Base-by-base conservation (phyloP, 1,140 invertebrate species). In the Drosophila ficusphila region DNA sequence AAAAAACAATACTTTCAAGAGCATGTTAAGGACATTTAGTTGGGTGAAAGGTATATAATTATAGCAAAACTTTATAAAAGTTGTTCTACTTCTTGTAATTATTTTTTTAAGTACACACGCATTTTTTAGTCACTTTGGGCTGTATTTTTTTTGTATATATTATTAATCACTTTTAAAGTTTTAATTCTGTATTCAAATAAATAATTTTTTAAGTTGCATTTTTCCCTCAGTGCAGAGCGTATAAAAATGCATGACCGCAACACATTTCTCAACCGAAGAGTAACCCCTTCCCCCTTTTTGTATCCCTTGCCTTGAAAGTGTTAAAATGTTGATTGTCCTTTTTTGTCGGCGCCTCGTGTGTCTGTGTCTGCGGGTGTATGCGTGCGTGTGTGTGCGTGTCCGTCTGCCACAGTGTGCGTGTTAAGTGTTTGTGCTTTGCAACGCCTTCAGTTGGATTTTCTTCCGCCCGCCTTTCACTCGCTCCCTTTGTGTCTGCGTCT, bases 281-380 rank as follows among this genome's bases (percentile, higher is more conserved):
- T n/a, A n/a, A 19, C 4, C 18, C 18, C 11, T 12, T 5, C 4
- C 39, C 14, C 29, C 41, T 19, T n/a, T 2, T 65, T 77, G 68
- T 67, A 69, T 57, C 58, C 68, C 58, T 72, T 53, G 57, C 68
- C 52, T 81, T 53, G 51, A 77, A 86, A 88, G 81, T 86, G 81
- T 86, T 86, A 86, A 88, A 86, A 85, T 86, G 82, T 86, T 88
- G 81, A 86, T 88, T 86, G 82, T 88, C 81, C 81, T 86, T 86
- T 85, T 83, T 88, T 86, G 71, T 57, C 61, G 58, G 41, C 53
- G 46, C 42, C 47, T 51, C 41, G 34, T 75, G 60, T 49, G 52
- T 57, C 27, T 34, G 49, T 75, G 51, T 52, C 21, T 48, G 36
- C 39, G 38, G 12, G 48, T 42, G 18, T 41, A 49, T 38, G 34